These are phyloP conservation scores for Macrobrachium nipponense DNA, from an alignment of 1,140 invertebrate genomes.

Conservation along the genomic window DNA sequence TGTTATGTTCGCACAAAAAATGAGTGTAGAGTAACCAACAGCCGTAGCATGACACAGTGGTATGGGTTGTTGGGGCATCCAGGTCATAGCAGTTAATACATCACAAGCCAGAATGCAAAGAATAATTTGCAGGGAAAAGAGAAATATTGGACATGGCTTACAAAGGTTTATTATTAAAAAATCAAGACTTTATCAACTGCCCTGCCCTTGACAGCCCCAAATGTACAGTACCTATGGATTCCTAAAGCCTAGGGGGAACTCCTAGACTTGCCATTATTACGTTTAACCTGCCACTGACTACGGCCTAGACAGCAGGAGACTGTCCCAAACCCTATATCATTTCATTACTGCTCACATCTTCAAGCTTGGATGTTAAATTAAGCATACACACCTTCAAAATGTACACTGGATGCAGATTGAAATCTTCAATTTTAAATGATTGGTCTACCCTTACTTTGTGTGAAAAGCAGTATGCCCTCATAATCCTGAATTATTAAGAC, in stretches of 20 bases:
- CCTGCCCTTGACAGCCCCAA: slow-evolving; percentile 47
- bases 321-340: slow-evolving; percentile 28
- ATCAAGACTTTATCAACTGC: slow-evolving; percentile 34
- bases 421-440: neutral
- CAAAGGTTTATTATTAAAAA: slow-evolving; percentile 28
- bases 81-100: slow-evolving; percentile 46
- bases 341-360: slow-evolving; percentile 27
- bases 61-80: slow-evolving; percentile 34
- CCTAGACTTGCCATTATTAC: slow-evolving; percentile 14
- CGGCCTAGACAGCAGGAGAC: slow-evolving; percentile 41
- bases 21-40: slow-evolving; percentile 56
- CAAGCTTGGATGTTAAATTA: slow-evolving; percentile 16
- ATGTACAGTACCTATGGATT: slow-evolving; percentile 48
- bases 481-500: neutral
- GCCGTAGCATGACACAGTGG: slow-evolving; percentile 44
- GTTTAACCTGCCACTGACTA: slow-evolving; percentile 41
- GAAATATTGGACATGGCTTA: slow-evolving; percentile 36
- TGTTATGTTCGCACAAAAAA: neutral
- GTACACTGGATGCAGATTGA: too few species aligned
- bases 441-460: neutral
- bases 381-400: too few species aligned
- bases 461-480: slow-evolving; percentile 41
- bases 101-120: slow-evolving; percentile 49
- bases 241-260: slow-evolving; percentile 27
- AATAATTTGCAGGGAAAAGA: slow-evolving; percentile 41